Percentiles rank a stretch among this genome's conserved stretches.
Evolutionary conservation across 1,140 invertebrate species (phyloP).

Genomic region (Drosophila fuyamai): DNA sequence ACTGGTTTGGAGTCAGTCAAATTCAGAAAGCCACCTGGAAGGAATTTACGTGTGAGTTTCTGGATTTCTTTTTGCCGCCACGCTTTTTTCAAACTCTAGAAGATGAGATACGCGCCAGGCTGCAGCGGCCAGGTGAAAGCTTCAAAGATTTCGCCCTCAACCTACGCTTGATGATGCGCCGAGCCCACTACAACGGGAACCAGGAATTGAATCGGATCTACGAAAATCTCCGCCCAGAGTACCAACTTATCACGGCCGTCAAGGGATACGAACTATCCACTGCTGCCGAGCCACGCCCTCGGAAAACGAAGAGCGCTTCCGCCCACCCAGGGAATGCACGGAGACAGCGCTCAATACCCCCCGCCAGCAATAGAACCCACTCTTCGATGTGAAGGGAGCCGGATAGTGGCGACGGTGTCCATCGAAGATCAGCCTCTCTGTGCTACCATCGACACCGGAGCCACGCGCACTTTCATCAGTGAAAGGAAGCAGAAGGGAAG

Average conservation of each 20-base stretch:
- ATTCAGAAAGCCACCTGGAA: not conserved
- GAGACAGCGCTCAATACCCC: too few relatives aligned
- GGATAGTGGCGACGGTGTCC: not conserved
- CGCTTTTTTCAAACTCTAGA: not conserved
- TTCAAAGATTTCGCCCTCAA: not conserved
- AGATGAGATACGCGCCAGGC: slow-evolving; percentile 1
- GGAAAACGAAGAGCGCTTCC: slow-evolving; percentile 7
- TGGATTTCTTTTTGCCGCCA: slow-evolving; percentile 4
- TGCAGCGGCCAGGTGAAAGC: not conserved
- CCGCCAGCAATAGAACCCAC: not conserved
- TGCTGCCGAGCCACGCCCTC: slow-evolving; percentile 1
- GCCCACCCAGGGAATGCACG: too few relatives aligned
- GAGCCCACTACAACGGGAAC: not conserved
- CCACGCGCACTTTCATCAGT: too few relatives aligned
- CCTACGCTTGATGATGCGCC: slow-evolving; percentile 4
- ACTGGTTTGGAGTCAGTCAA: slow-evolving; percentile 8
- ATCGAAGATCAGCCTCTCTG: not conserved
- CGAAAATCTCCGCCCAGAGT: not conserved
- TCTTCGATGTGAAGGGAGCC: too few relatives aligned
- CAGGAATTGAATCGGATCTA: not conserved
- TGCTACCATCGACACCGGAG: not conserved
- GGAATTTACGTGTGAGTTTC: not conserved
- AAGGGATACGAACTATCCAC: slow-evolving; percentile 2
- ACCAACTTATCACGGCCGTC: not conserved
- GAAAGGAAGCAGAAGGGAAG: not conserved